Base-by-base conservation (phyloP, 2,888 invertebrate genomes). In the Orthosia incerta region DNA sequence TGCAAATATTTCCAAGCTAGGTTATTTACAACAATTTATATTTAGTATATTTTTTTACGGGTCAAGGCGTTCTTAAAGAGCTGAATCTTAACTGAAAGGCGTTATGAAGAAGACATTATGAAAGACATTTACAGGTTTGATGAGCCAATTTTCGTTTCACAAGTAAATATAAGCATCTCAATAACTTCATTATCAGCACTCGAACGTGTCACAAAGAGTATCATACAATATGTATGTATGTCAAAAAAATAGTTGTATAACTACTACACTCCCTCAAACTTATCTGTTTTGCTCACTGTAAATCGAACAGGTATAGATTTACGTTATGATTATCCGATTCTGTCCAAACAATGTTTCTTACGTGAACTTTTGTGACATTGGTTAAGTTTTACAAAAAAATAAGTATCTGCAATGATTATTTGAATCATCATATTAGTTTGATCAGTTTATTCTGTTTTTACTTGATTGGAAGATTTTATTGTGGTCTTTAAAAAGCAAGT, bases 261-360 rank as follows among this genome's bases (percentile, higher is more conserved):
- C 77, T 12, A 23, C 48, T 39, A 9, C 39, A 39, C 39, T 39
- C 39, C n/a, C 3, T 13, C 20, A 46, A 51, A 68, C n/a, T 9
- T 51, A 51, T 0, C 16, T 46, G 16, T 68, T 77, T 39, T 23
- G 45, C 71, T 55, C n/a, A 61, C 20, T 79, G 72, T 75, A 79
- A 48, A 60, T 39, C 55, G 64, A 63, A 71, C 23, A 15, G 48
- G 18, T 77, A 63, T 77, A 68, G 56, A 53, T 68, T 82, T 80
- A 64, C 66, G 46, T 20, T 60, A 57, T 50, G 69, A 70, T 83
- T 83, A 70, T 83, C 45, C 59, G 59, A 70, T 80, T 73, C 73
- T 51, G 51, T 53, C 16, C n/a, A 45, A 69, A 72, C 55, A 79
- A 20, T 60, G 56, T 73, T 80, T 56, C 12, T 48, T 64, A 39